Conservation (phyloP, 2,113 vertebrate species). For the Pygoscelis adeliae region DNA sequence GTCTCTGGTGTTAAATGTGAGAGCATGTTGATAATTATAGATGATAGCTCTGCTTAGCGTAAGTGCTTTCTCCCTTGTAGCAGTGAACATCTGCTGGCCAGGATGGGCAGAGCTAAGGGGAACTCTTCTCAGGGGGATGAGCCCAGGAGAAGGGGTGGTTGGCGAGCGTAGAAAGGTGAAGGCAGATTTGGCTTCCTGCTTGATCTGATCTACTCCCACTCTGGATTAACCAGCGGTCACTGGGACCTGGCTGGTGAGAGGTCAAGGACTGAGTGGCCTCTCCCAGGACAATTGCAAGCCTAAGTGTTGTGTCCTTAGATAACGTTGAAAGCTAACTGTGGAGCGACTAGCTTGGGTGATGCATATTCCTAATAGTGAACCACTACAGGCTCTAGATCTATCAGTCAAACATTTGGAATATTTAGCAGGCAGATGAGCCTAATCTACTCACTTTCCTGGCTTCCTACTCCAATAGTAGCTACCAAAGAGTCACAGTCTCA, state of each 20-base stretch:
- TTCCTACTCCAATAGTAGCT: neutral
- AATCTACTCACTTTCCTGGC: neutral
- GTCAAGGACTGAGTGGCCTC: neutral
- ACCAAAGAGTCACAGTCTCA: neutral
- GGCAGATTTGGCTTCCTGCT: neutral
- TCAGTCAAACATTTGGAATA: neutral
- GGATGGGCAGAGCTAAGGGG: neutral
- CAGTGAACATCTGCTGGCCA: neutral
- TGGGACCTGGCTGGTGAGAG: neutral
- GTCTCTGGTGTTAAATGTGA: neutral
- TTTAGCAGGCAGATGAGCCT: neutral
- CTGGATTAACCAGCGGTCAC: neutral
- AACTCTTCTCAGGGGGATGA: neutral
- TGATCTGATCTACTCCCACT: neutral
- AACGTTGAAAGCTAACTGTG: neutral
- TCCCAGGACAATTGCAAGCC: neutral
- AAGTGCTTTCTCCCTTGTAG: neutral
- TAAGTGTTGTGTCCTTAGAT: neutral
- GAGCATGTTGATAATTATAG: no score
- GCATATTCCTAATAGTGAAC: rapidly evolving
- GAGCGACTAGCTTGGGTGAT: neutral
- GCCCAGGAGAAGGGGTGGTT: neutral
- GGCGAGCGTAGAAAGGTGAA: neutral
- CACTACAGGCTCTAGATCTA: neutral
- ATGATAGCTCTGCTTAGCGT: neutral